Evolutionary conservation across 2,113 vertebrate genomes (phyloP).

Genomic region (Cebidichthys violaceus): DNA sequence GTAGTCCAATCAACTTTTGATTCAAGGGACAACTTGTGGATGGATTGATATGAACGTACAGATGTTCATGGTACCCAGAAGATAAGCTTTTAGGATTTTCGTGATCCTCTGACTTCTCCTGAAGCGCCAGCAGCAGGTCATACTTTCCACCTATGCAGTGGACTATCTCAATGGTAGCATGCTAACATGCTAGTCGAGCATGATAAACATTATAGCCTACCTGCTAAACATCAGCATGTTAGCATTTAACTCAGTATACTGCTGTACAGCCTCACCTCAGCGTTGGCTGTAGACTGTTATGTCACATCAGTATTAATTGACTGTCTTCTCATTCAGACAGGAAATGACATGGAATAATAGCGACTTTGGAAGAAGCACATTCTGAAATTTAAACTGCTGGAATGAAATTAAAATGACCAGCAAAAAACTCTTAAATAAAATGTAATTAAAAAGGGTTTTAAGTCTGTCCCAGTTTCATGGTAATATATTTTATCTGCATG

Average conservation of each 20-base stretch:
- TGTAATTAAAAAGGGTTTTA: neutral
- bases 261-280: neutral
- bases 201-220: too few relatives aligned
- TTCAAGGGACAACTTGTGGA: neutral
- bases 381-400: neutral
- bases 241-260: neutral
- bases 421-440: neutral
- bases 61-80: neutral
- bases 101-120: too few relatives aligned
- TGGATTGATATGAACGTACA: neutral
- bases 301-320: neutral
- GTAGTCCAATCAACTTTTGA: neutral
- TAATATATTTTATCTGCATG: neutral
- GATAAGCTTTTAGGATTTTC: neutral
- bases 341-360: neutral
- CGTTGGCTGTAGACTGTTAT: neutral
- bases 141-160: neutral
- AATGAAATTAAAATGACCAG: neutral
- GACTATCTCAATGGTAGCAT: neutral
- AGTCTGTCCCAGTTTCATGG: neutral
- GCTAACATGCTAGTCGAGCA: neutral
- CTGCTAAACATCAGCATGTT: neutral
- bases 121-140: too few relatives aligned
- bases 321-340: neutral
- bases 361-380: neutral